A percentile compares a stretch with the other conserved stretches of the same genome.
phyloP scores from a whole-genome alignment of 2,797 vertebrate genomes.

The Sorex maritimensis region DNA sequence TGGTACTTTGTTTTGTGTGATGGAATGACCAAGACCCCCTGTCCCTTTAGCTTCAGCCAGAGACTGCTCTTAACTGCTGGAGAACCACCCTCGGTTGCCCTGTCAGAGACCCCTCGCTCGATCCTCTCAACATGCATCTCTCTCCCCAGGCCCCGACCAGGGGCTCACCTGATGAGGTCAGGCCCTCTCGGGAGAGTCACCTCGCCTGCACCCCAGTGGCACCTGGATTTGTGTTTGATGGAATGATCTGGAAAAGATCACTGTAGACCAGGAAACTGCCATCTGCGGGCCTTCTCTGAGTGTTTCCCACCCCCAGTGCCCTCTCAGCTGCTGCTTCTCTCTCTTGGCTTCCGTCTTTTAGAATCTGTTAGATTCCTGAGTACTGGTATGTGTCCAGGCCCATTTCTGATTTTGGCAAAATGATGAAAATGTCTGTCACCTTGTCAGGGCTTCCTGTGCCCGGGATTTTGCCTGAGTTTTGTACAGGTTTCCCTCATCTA shows the following conservation, averaged over 20 bases:
- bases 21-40: background rate
- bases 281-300: background rate
- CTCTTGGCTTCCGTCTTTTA: conserved; percentile 56
- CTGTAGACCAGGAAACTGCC: background rate
- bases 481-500: background rate
- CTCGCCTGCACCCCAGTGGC: background rate
- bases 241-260: background rate
- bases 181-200: background rate
- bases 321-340: background rate
- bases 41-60: conserved; percentile 2
- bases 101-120: background rate
- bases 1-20: background rate
- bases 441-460: background rate
- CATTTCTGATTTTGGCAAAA: conserved; percentile 27
- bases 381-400: background rate
- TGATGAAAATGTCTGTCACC: background rate
- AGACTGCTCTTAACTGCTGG: background rate
- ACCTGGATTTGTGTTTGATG: background rate
- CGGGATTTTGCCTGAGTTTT: background rate
- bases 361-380: background rate
- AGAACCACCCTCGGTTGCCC: background rate
- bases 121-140: background rate
- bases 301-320: background rate
- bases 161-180: background rate
- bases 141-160: background rate